Percentiles rank a stretch among this genome's conserved stretches.
Conservation (phyloP, 2,113 vertebrate genomes). For the Gavia stellata region DNA sequence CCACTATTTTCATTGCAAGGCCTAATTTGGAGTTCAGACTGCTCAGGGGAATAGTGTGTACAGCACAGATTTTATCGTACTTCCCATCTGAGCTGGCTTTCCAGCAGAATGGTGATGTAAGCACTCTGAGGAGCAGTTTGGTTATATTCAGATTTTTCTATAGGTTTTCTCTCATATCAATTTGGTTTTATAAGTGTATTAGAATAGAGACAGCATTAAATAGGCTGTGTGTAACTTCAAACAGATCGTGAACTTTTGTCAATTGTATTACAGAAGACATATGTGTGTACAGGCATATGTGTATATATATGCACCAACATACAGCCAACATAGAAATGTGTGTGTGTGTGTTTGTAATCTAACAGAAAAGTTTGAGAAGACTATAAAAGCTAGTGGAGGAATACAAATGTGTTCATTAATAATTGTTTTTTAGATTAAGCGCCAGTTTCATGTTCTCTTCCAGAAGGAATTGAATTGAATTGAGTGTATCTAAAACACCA, state of each 20-base stretch:
- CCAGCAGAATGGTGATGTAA: slow-evolving; percentile 1
- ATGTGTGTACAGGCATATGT: not conserved
- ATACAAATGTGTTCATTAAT: not conserved
- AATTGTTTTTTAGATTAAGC: not conserved
- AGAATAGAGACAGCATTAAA: not conserved
- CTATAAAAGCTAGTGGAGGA: not conserved
- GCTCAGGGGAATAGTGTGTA: not conserved
- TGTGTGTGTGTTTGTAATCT: not conserved
- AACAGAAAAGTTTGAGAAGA: not conserved
- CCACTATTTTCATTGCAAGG: not conserved
- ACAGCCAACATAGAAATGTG: not conserved
- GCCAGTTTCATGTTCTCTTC: not conserved
- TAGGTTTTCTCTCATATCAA: not conserved
- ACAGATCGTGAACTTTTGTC: not conserved
- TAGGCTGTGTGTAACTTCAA: not conserved
- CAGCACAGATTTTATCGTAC: not conserved
- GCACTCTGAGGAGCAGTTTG: not conserved
- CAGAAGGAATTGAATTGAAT: not conserved
- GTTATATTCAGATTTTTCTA: not conserved
- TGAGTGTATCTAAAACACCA: not conserved
- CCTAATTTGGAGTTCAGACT: not conserved
- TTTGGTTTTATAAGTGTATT: not conserved
- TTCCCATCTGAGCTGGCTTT: not conserved
- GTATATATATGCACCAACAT: not conserved
- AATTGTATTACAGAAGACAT: not conserved